Evolutionary conservation across 2,113 vertebrate genomes (phyloP).

Genomic region (Typhlomys cinereus): DNA sequence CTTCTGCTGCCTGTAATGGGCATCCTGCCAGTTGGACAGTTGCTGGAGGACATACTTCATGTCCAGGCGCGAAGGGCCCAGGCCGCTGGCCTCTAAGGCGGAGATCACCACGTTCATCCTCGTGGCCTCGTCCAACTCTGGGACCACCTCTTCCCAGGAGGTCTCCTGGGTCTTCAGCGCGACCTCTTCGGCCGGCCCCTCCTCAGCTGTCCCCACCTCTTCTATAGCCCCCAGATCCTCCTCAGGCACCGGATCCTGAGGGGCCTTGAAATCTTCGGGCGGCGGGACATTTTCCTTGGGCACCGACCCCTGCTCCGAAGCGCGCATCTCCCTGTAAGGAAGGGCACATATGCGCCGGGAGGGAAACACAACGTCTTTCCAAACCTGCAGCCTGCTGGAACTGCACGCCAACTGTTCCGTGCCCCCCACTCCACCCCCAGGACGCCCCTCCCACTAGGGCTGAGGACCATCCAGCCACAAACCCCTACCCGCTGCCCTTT

Average conservation of each 20-base stretch:
- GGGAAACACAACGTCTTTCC: background rate
- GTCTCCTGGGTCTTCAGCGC: constrained; percentile 11
- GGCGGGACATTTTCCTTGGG: background rate
- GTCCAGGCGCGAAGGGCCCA: constrained; percentile 69
- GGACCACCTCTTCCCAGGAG: constrained; percentile 48
- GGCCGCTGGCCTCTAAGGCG: constrained; percentile 83
- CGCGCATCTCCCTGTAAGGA: background rate
- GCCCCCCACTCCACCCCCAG: background rate
- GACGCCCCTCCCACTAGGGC: background rate
- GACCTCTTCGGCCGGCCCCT: background rate
- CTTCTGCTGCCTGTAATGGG: constrained; percentile 86
- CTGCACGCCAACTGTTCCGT: no score
- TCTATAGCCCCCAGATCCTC: constrained; percentile 18
- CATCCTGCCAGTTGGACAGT: constrained; percentile 88
- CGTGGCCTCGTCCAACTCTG: constrained; percentile 30
- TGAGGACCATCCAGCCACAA: background rate
- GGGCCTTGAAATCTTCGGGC: background rate
- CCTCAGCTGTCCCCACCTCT: background rate
- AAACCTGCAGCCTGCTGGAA: background rate
- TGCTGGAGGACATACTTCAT: constrained; percentile 89
- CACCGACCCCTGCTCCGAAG: background rate
- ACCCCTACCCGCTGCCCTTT: background rate
- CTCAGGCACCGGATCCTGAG: background rate
- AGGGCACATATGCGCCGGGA: background rate
- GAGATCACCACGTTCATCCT: constrained; percentile 84